phyloP scores from a whole-genome alignment of 2,888 invertebrate species.

The Harmothoe impar region DNA sequence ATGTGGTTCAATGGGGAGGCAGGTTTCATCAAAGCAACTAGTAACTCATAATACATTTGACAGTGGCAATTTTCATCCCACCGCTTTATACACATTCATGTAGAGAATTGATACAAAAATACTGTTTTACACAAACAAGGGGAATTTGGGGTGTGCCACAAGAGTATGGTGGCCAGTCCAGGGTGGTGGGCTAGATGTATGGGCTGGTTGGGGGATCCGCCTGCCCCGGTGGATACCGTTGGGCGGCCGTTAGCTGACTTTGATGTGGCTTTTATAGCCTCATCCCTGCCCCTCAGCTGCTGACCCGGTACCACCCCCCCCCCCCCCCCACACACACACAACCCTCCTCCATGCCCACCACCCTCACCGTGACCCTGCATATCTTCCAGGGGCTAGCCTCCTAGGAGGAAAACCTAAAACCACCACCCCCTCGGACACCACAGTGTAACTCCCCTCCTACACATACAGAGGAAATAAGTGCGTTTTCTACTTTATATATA shows the following conservation, averaged over 20 bases:
- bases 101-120: no score
- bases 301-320: constrained; percentile 27
- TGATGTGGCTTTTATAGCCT: constrained; percentile 59
- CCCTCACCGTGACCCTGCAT: neutral
- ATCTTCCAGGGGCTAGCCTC: neutral
- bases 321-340: neutral
- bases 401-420: neutral
- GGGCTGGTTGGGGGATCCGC: constrained; percentile 9
- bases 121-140: no score
- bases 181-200: constrained; percentile 19
- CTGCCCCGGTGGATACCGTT: constrained; percentile 36
- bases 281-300: constrained; percentile 29
- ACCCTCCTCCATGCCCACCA: neutral
- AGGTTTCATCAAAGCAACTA: no score
- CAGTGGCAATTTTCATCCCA: no score
- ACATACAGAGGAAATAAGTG: no score
- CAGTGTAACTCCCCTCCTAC: no score
- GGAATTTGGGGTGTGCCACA: no score
- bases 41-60: no score
- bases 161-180: neutral
- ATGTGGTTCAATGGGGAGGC: no score
- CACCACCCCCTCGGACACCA: neutral
- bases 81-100: no score
- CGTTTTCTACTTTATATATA: no score
- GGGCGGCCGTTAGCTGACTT: constrained; percentile 34